Conservation (phyloP, 2,113 vertebrate species). For the Melanotaenia duboulayi region DNA sequence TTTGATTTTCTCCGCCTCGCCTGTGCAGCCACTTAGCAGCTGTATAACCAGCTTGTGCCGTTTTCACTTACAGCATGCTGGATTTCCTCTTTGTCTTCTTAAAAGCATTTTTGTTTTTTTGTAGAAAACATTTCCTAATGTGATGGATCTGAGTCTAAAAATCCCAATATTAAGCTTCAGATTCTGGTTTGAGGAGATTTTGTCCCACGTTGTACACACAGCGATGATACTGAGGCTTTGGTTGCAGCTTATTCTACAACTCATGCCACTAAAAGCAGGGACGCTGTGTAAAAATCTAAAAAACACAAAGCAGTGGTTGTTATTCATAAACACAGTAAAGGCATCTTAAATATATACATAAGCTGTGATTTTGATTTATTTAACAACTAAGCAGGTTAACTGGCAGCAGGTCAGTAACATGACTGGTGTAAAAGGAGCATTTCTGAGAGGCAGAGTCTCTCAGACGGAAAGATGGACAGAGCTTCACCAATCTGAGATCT, state of each 20-base stretch:
- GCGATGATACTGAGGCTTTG: neutral
- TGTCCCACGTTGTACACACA: neutral
- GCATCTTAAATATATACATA: too few relatives aligned
- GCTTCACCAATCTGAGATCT: too few relatives aligned
- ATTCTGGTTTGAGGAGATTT: neutral
- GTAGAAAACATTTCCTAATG: slow-evolving; percentile 15
- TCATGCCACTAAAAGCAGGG: too few relatives aligned
- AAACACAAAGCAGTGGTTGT: too few relatives aligned
- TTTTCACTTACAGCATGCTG: slow-evolving; percentile 31
- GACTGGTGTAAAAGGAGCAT: too few relatives aligned
- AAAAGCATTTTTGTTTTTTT: slow-evolving; percentile 1
- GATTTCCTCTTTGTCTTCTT: slow-evolving; percentile 38
- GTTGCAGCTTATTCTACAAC: neutral
- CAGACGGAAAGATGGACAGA: too few relatives aligned
- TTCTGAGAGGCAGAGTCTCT: too few relatives aligned
- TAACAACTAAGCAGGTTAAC: too few relatives aligned
- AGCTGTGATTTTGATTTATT: too few relatives aligned
- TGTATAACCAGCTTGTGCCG: slow-evolving; percentile 62
- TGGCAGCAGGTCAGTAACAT: too few relatives aligned
- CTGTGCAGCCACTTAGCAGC: slow-evolving; percentile 69
- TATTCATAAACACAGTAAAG: too few relatives aligned
- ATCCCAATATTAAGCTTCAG: neutral
- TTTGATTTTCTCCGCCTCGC: slow-evolving; percentile 68
- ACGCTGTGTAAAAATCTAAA: too few relatives aligned
- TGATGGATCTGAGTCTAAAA: slow-evolving; percentile 5